Conservation (phyloP, 2,888 invertebrate genomes). For the Oligia strigilis region DNA sequence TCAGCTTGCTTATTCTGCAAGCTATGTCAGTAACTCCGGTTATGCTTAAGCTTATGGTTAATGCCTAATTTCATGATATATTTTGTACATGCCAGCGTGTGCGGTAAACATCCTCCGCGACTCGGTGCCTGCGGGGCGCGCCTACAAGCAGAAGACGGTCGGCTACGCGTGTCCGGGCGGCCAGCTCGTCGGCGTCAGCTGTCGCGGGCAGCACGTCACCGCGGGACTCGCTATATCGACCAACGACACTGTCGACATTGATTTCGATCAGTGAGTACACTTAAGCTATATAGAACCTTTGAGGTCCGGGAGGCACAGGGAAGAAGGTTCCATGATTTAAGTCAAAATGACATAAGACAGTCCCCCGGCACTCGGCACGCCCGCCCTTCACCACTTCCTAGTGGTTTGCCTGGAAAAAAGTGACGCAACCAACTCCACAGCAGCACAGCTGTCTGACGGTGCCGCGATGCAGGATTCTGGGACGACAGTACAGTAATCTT, state of each 20-base stretch:
- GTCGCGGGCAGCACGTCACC: conserved; percentile 4
- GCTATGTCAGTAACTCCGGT: neutral
- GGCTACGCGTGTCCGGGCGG: neutral
- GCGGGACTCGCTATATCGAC: neutral
- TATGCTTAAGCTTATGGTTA: neutral
- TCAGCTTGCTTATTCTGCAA: neutral
- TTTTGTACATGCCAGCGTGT: conserved; percentile 10
- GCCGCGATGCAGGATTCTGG: neutral
- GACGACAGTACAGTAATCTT: neutral
- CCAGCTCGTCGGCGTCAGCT: neutral
- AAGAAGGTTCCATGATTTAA: neutral
- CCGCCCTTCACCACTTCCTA: neutral
- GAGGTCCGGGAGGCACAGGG: neutral
- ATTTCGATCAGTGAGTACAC: conserved; percentile 27
- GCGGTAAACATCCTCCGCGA: neutral
- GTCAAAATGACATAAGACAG: neutral
- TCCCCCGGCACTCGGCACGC: neutral
- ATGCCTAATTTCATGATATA: neutral
- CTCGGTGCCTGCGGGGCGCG: neutral
- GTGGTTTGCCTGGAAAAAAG: neutral
- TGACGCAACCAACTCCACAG: neutral
- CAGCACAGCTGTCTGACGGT: neutral
- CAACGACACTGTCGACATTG: conserved; percentile 4
- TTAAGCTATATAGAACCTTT: neutral
- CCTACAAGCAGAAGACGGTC: neutral